These are phyloP conservation scores for Sinhomidia bicolor DNA, from an alignment of 2,888 invertebrate species.

Conservation along the genomic window DNA sequence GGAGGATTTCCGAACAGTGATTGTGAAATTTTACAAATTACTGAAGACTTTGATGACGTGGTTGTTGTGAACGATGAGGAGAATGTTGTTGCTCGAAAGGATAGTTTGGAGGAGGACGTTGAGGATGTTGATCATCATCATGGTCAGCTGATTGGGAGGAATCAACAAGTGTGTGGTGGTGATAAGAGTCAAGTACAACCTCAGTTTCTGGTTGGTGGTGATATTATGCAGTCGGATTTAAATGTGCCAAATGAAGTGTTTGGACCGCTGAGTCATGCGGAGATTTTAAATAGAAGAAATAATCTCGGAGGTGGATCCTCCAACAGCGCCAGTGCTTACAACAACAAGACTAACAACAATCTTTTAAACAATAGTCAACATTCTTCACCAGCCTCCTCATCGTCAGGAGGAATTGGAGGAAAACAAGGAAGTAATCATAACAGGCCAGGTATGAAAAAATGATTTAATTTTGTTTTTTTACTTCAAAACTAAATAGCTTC, in stretches of 20 bases:
- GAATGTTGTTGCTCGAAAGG: conserved; percentile 58
- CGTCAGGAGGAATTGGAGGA: neutral
- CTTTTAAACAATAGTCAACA: neutral
- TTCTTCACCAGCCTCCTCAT: conserved; percentile 9
- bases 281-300: conserved; percentile 57
- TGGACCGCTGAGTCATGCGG: conserved; percentile 66
- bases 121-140: neutral
- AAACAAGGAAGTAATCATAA: conserved; percentile 66
- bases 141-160: neutral
- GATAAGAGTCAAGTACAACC: conserved; percentile 44
- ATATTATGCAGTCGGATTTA: conserved; percentile 73
- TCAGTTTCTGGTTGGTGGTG: conserved; percentile 67
- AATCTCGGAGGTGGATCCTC: neutral
- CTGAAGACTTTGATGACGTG: conserved; percentile 49
- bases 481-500: conserved; percentile 45
- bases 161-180: conserved; percentile 45
- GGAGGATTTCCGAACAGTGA: conserved; percentile 52
- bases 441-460: conserved; percentile 60
- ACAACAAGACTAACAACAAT: neutral
- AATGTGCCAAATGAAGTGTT: conserved; percentile 77
- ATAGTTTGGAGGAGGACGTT: conserved; percentile 69
- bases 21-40: conserved; percentile 60
- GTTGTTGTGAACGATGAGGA: conserved; percentile 28
- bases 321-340: too few relatives aligned
- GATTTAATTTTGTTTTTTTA: neutral